phyloP scores from a whole-genome alignment of 2,113 vertebrate genomes.

The Malurus melanocephalus region DNA sequence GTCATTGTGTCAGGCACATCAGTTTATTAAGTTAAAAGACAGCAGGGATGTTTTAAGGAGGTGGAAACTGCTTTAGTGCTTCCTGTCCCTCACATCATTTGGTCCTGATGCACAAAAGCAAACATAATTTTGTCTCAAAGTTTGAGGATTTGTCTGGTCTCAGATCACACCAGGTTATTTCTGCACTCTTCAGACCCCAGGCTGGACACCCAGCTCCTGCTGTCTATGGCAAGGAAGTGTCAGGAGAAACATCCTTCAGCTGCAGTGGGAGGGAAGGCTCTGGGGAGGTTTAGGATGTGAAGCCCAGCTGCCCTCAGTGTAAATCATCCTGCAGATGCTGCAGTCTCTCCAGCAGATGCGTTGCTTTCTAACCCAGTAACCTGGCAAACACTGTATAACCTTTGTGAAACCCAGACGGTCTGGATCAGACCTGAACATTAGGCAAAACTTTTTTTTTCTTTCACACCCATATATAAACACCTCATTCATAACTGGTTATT shows the following conservation, averaged over 20 bases:
- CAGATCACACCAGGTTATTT: accelerated
- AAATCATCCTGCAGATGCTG: neutral
- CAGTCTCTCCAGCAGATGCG: neutral
- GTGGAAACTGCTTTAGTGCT: neutral
- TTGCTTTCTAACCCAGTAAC: neutral
- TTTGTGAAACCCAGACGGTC: neutral
- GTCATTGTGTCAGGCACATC: neutral
- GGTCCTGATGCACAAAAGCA: neutral
- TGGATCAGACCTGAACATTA: neutral
- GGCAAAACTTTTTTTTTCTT: neutral
- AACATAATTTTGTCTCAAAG: neutral
- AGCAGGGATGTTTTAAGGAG: neutral
- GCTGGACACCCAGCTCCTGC: neutral
- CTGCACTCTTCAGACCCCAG: neutral
- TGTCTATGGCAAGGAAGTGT: neutral
- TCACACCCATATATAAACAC: neutral
- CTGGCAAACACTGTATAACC: neutral
- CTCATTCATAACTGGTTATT: neutral
- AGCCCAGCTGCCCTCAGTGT: neutral
- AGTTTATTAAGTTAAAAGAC: neutral
- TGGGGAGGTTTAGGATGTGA: neutral
- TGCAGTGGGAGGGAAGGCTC: neutral
- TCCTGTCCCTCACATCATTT: neutral
- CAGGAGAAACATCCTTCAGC: accelerated
- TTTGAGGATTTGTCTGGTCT: neutral